phyloP scores from a whole-genome alignment of 2,797 vertebrate genomes.

The Brachymystax lenok region DNA sequence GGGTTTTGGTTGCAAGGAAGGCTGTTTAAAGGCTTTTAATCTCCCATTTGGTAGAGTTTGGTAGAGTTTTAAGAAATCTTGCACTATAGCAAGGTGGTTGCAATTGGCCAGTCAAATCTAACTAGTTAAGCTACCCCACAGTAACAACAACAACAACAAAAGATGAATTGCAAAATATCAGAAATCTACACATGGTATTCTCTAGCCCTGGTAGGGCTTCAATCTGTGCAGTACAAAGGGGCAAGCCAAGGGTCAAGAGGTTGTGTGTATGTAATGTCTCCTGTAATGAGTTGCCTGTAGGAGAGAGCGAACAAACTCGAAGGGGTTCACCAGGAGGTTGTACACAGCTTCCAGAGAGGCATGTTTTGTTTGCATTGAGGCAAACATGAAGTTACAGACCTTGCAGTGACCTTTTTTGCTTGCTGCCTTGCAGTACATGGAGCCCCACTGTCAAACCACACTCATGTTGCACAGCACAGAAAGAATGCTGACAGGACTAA shows the following conservation, averaged over 20 bases:
- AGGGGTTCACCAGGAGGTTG: not conserved
- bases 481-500: not conserved
- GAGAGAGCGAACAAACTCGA: not conserved
- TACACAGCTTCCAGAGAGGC: not conserved
- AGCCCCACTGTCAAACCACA: not conserved
- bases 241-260: not conserved
- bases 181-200: not conserved
- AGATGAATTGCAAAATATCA: too few species aligned
- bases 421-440: slow-evolving; percentile 6
- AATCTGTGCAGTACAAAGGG: not conserved
- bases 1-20: too few species aligned
- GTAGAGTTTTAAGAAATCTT: too few species aligned
- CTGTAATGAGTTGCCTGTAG: not conserved
- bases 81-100: too few species aligned
- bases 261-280: not conserved
- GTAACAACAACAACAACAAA: too few species aligned
- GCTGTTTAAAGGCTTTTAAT: too few species aligned
- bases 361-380: slow-evolving; percentile 6
- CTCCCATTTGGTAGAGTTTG: too few species aligned
- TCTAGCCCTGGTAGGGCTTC: not conserved
- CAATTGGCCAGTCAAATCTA: too few species aligned
- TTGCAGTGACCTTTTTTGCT: slow-evolving; percentile 9
- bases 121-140: too few species aligned
- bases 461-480: slow-evolving; percentile 1
- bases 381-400: slow-evolving; percentile 1